Conservation (phyloP, 2,113 vertebrate genomes). For the Lota lota region DNA sequence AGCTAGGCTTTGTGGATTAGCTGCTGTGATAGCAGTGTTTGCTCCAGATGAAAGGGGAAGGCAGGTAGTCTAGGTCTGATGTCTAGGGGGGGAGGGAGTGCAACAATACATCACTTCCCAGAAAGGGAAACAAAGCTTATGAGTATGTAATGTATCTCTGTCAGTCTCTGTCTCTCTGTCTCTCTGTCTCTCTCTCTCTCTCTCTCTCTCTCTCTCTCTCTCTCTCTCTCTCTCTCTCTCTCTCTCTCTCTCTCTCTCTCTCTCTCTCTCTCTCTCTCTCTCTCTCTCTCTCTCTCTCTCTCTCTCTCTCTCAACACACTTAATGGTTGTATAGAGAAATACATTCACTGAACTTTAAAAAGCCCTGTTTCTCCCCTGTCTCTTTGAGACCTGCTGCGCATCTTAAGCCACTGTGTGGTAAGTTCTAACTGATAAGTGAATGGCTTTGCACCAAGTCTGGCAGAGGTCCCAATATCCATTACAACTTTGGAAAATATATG, state of each 20-base stretch:
- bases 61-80: background rate
- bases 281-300: too few relatives aligned
- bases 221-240: too few relatives aligned
- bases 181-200: too few relatives aligned
- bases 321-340: too few relatives aligned
- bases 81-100: constrained; percentile 14
- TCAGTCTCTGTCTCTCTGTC: too few relatives aligned
- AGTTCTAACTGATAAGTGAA: constrained; percentile 31
- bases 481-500: constrained; percentile 34
- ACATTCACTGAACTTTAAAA: background rate
- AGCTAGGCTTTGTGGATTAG: constrained; percentile 24
- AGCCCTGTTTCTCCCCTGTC: background rate
- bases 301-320: too few relatives aligned
- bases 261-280: too few relatives aligned
- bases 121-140: background rate
- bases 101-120: background rate
- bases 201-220: too few relatives aligned
- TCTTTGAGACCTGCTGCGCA: background rate
- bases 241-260: too few relatives aligned
- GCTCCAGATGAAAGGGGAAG: constrained; percentile 40
- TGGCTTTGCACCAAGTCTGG: constrained; percentile 32
- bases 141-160: too few relatives aligned
- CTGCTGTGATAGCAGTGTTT: constrained; percentile 40
- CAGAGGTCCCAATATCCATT: constrained; percentile 41
- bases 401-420: background rate